Evolutionary conservation across 1,140 invertebrate genomes (phyloP).

Genomic region (Mercenaria mercenaria): DNA sequence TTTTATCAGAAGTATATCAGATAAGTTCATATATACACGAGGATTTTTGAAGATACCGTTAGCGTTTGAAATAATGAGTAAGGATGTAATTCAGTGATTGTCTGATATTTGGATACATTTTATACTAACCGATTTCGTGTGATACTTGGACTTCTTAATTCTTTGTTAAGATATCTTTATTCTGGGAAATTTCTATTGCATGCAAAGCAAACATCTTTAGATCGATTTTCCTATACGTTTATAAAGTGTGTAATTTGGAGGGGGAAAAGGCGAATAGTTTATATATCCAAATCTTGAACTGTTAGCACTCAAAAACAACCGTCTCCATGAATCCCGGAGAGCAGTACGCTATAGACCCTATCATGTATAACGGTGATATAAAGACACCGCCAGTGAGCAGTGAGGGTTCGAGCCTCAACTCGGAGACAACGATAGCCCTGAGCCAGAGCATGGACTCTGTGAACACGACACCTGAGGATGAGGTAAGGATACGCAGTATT

Average conservation of each 20-base stretch:
- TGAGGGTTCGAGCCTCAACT: slow-evolving; percentile 58
- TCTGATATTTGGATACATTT: background rate
- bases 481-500: too few relatives aligned
- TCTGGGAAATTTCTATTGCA: background rate
- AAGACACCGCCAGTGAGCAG: slow-evolving; percentile 50
- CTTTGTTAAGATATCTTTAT: background rate
- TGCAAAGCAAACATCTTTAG: background rate
- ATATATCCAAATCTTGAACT: too few relatives aligned
- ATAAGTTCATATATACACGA: background rate
- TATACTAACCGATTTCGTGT: background rate
- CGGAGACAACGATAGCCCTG: slow-evolving; percentile 70
- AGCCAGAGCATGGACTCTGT: slow-evolving; percentile 77
- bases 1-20: background rate
- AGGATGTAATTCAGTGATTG: background rate
- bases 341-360: background rate
- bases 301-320: background rate
- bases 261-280: background rate
- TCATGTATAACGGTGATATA: slow-evolving; percentile 66
- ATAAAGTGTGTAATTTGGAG: background rate
- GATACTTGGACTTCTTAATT: background rate
- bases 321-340: slow-evolving; percentile 10
- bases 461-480: slow-evolving; percentile 75
- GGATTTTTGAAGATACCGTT: background rate
- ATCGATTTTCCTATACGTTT: slow-evolving; percentile 18
- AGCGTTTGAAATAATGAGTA: too few relatives aligned